A percentile compares a stretch with the other conserved stretches of the same genome.
These are phyloP conservation scores for Acridotheres tristis DNA, from an alignment of 2,797 vertebrate species.

Conservation along the genomic window DNA sequence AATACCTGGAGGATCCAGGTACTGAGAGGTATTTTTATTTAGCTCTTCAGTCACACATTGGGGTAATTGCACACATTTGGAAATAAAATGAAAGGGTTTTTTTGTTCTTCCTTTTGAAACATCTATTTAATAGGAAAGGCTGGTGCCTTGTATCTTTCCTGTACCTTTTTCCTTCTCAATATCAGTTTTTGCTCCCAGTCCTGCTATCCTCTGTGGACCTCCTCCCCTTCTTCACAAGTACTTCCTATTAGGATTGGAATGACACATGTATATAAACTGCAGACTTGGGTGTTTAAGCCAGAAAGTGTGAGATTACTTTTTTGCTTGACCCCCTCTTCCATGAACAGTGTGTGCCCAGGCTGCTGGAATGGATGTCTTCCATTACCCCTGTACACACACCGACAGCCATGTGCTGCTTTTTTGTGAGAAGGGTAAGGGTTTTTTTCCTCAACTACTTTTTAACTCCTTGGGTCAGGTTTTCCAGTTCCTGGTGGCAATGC, in stretches of 20 bases:
- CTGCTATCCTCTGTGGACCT: neutral
- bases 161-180: neutral
- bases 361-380: conserved; percentile 15
- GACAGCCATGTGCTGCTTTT: neutral
- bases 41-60: neutral
- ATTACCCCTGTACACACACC: neutral
- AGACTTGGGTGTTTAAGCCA: neutral
- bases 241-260: neutral
- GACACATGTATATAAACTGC: neutral
- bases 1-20: neutral
- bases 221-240: neutral
- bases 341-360: neutral
- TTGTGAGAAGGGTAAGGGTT: neutral
- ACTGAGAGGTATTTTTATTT: conserved; percentile 7
- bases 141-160: neutral
- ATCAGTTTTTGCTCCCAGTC: neutral
- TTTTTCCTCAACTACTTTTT: neutral
- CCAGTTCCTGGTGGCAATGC: neutral
- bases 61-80: neutral
- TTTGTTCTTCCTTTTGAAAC: conserved; percentile 12
- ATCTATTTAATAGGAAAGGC: neutral
- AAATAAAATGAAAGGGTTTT: conserved; percentile 23
- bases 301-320: neutral
- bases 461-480: neutral
- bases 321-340: neutral